Base-by-base conservation (phyloP, 2,113 vertebrate species). In the Stictonetta naevosa region DNA sequence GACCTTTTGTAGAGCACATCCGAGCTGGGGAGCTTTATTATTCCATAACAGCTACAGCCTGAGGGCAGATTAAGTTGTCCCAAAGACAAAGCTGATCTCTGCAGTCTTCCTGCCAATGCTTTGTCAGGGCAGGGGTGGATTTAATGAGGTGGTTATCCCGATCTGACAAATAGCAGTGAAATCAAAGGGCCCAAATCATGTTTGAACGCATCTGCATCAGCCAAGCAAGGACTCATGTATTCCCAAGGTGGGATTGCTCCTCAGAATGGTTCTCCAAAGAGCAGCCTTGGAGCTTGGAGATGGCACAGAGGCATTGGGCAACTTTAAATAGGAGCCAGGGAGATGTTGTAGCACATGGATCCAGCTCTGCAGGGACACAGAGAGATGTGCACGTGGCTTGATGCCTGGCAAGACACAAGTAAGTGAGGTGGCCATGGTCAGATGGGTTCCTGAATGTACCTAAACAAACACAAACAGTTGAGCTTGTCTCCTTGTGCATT, bases 71-170 rank as follows among this genome's bases (percentile, higher is more conserved):
- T 53, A 83, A 83, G 38, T 19, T 77, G 91, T 95, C 93, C 64
- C 59, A 79, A 81, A 73, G 83, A 92, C 95, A 96, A 94, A 96
- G 88, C 83, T 93, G 93, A 92, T 92, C 74, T 93, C 71, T 79
- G 92, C 92, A 91, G 44, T 84, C 86, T 75, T 48, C 5, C 48
- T 90, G 84, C 85, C 87, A 90, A 77, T 33, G 69, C 78, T 93
- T 71, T 69, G 91, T 87, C 62, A 86, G 84, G 88, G 69, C 81
- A 86, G 72, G 38, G 62, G 1, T 86, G 89, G 74, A 64, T 95
- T 94, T 96, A 96, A 95, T 83, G 77, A 93, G 59, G 50, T 82
- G 62, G 90, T 93, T 88, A 80, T 71, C 86, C 82, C 71, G 34
- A 40, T 74, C 74, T 94, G 92, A 93, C 62, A 73, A 96, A 93